These are phyloP conservation scores for Ophioninae sp. DNA, from an alignment of 2,888 invertebrate species.

Conservation along the genomic window DNA sequence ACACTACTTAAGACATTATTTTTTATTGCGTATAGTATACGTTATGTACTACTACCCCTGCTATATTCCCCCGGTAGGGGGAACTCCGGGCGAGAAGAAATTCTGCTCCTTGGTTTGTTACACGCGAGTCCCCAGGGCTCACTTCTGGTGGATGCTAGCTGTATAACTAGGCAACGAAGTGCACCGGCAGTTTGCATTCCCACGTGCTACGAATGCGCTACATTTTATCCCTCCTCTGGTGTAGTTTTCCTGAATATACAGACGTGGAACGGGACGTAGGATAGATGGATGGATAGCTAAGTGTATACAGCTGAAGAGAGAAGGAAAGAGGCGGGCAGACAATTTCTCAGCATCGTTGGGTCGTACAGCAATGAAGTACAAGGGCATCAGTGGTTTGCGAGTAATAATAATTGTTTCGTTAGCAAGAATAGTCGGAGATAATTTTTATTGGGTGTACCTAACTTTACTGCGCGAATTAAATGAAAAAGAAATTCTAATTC, in stretches of 20 bases:
- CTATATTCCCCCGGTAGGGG: conserved; percentile 32
- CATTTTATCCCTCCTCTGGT: conserved; percentile 52
- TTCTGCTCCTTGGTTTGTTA: conserved; percentile 61
- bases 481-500: too few species aligned
- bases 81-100: conserved; percentile 54
- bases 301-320: neutral
- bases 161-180: conserved; percentile 29
- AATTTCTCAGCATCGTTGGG: too few species aligned
- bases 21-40: conserved; percentile 50
- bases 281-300: neutral
- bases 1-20: conserved; percentile 57
- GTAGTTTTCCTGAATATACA: conserved; percentile 41
- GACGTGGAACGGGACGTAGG: neutral
- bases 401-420: too few species aligned
- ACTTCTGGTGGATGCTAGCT: conserved; percentile 44
- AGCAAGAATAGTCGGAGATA: too few species aligned
- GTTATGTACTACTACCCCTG: conserved; percentile 44
- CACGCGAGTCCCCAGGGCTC: conserved; percentile 61
- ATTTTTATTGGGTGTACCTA: too few species aligned
- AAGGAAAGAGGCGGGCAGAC: neutral
- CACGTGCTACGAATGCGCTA: conserved; percentile 58
- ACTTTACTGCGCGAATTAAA: too few species aligned
- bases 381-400: neutral
- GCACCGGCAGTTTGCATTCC: conserved; percentile 59
- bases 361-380: neutral